phyloP scores from a whole-genome alignment of 2,797 vertebrate species.

The Eulemur mongoz region DNA sequence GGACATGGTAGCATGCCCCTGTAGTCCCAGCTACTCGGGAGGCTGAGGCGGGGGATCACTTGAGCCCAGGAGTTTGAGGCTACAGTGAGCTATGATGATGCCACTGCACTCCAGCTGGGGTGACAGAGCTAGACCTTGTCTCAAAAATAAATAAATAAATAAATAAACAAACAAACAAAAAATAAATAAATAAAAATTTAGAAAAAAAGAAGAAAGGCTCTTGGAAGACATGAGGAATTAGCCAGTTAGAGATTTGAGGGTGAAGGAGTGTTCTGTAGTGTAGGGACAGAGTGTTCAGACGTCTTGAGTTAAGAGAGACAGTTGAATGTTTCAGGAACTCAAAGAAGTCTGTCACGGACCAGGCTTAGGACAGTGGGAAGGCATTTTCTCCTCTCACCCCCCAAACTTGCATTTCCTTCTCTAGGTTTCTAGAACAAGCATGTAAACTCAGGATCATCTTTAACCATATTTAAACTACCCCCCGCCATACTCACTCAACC shows the following conservation, averaged over 20 bases:
- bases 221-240: neutral
- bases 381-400: neutral
- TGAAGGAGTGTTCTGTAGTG: neutral
- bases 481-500: neutral
- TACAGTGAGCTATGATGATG: neutral
- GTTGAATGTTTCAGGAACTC: neutral
- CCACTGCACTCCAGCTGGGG: neutral
- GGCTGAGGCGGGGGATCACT: neutral
- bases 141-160: neutral
- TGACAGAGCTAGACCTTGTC: neutral
- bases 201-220: neutral
- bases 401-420: neutral
- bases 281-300: neutral
- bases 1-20: neutral
- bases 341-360: neutral
- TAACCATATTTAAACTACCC: constrained; percentile 36
- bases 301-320: neutral
- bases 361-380: neutral
- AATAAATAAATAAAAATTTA: neutral
- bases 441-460: constrained; percentile 47
- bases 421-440: constrained; percentile 32
- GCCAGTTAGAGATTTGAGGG: neutral
- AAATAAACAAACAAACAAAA: no score
- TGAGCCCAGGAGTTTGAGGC: neutral
- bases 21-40: neutral